phyloP scores from a whole-genome alignment of 2,888 invertebrate species.

The Eupithecia inturbata region DNA sequence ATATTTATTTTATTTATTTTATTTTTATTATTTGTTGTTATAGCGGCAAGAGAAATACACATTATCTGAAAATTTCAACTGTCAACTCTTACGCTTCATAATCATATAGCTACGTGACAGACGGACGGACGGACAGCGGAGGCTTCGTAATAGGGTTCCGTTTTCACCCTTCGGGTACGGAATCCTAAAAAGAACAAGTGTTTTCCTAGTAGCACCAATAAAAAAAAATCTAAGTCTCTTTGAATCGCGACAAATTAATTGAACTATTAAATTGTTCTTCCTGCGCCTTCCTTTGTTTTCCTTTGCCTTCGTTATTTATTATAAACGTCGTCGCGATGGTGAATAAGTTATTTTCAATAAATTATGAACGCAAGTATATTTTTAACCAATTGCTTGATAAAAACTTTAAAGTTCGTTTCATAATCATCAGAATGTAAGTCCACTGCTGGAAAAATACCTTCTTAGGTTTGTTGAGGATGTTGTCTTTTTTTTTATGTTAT shows the following conservation, averaged over 20 bases:
- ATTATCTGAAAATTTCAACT: too few species aligned
- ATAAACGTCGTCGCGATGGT: constrained; percentile 9
- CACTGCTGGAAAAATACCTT: neutral
- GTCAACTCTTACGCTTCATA: too few species aligned
- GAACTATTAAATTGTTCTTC: constrained; percentile 51
- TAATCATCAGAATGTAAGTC: neutral
- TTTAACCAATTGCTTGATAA: neutral
- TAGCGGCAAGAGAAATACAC: too few species aligned
- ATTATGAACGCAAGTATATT: neutral
- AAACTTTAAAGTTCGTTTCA: neutral
- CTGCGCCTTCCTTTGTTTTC: constrained; percentile 51
- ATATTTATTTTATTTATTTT: too few species aligned
- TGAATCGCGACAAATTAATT: constrained; percentile 45
- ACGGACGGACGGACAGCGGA: too few species aligned
- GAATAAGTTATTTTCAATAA: constrained; percentile 15
- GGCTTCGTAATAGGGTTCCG: too few species aligned
- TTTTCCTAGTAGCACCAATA: neutral
- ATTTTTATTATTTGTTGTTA: too few species aligned
- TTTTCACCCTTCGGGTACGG: too few species aligned
- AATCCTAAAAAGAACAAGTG: neutral
- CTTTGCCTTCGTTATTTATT: constrained; percentile 45
- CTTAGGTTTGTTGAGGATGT: too few species aligned
- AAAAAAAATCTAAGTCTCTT: constrained; percentile 20
- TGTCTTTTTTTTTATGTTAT: too few species aligned
- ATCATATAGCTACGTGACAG: too few species aligned